phyloP scores from a whole-genome alignment of 1,140 invertebrate species.

The Cotesia glomerata region DNA sequence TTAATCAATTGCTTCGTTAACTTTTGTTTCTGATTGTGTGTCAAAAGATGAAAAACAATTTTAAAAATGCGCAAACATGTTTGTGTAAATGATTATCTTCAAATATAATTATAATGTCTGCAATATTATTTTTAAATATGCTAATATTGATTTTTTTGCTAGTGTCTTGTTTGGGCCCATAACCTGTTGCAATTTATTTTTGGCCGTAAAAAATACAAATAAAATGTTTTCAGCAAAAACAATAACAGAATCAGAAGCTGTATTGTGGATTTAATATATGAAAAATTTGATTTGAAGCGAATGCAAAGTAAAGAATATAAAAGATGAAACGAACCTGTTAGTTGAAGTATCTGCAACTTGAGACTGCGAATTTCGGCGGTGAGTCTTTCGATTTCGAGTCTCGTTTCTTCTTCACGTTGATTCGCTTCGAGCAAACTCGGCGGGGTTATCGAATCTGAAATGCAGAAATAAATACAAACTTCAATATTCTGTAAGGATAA shows the following conservation, averaged over 20 bases:
- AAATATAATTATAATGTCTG: no score
- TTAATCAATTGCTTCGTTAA: no score
- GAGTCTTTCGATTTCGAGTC: conserved; percentile 66
- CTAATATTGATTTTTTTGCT: no score
- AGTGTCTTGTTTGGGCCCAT: no score
- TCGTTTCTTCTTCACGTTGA: conserved; percentile 67
- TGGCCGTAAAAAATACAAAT: no score
- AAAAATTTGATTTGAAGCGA: no score
- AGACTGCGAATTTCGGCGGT: conserved; percentile 68
- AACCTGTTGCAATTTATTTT: no score
- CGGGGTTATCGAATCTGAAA: conserved; percentile 54
- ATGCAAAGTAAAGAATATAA: no score
- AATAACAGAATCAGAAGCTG: background rate
- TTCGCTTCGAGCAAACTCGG: conserved; percentile 51
- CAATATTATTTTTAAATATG: no score
- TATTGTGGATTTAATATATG: background rate
- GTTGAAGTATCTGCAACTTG: conserved; percentile 67
- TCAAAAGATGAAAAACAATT: background rate
- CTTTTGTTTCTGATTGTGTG: background rate
- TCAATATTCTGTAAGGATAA: background rate
- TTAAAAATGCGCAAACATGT: no score
- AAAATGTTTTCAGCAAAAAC: background rate
- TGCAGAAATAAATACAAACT: conserved; percentile 24
- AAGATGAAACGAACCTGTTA: conserved; percentile 57
- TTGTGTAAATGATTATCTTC: no score